Conservation (phyloP, 2,113 vertebrate genomes). For the Daubentonia madagascariensis region DNA sequence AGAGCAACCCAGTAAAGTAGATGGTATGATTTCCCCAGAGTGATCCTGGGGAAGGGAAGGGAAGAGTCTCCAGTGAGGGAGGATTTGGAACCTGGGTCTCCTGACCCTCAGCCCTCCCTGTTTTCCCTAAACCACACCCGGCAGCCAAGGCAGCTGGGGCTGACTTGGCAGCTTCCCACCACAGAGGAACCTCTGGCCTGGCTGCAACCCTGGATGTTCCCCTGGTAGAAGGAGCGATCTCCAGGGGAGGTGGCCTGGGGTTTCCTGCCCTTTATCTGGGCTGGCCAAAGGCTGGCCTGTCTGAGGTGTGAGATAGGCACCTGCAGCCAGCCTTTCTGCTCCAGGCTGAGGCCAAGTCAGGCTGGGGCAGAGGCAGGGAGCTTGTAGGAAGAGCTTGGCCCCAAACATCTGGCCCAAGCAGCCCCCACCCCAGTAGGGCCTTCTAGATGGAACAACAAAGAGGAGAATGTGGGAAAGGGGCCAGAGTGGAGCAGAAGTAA, state of each 20-base stretch:
- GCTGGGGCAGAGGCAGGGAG: not conserved
- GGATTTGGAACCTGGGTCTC: constrained; percentile 12
- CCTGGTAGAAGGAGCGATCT: constrained; percentile 22
- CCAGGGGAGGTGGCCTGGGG: not conserved
- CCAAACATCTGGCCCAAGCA: not conserved
- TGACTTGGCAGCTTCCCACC: constrained; percentile 43
- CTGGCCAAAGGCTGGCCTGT: constrained; percentile 10
- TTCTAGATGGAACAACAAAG: not conserved
- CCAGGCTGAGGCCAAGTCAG: not conserved
- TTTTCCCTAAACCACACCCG: constrained; percentile 11
- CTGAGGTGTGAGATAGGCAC: not conserved
- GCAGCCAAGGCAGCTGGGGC: not conserved
- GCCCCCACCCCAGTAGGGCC: not conserved
- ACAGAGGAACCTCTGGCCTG: constrained; percentile 44
- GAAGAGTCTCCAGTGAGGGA: not conserved
- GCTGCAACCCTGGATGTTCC: not conserved
- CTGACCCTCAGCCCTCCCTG: not conserved
- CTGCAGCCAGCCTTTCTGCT: constrained; percentile 16
- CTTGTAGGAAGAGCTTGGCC: not conserved
- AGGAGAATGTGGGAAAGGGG: not conserved
- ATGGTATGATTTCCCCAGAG: not conserved
- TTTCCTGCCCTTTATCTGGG: constrained; percentile 72
- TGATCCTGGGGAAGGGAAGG: not conserved
- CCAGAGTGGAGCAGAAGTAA: not conserved
- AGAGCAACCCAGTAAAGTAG: not conserved